phyloP scores from a whole-genome alignment of 2,888 invertebrate species.

The Metacarcinus magister region DNA sequence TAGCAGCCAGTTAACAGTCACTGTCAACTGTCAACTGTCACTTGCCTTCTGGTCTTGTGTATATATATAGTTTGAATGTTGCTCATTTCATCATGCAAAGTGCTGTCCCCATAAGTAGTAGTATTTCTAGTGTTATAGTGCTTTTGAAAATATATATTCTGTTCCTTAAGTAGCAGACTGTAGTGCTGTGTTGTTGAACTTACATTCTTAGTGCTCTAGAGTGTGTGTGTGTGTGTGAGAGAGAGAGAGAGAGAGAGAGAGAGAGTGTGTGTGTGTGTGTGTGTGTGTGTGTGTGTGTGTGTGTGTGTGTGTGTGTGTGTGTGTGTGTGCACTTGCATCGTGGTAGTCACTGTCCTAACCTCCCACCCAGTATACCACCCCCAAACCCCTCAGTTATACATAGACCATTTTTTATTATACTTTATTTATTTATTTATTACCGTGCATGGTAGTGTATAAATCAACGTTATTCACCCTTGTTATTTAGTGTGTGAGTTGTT shows the following conservation, averaged over 20 bases:
- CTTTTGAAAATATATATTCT: not conserved
- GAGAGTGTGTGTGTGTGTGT: not conserved
- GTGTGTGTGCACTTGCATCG: not conserved
- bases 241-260: no score
- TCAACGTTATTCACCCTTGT: conserved; percentile 58
- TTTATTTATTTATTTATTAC: conserved; percentile 37
- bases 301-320: conserved; percentile 46
- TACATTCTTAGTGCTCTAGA: not conserved
- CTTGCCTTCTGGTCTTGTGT: not conserved
- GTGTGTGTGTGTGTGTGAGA: not conserved
- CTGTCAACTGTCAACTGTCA: not conserved
- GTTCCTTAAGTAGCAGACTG: not conserved
- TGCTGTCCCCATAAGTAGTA: not conserved
- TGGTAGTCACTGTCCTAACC: conserved; percentile 2
- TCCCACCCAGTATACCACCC: not conserved
- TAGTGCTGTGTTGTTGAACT: not conserved
- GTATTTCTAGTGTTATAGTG: not conserved
- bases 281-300: conserved; percentile 37
- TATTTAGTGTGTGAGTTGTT: conserved; percentile 74
- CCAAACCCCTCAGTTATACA: not conserved
- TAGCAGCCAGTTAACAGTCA: not conserved
- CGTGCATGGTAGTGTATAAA: conserved; percentile 70
- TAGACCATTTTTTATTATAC: not conserved
- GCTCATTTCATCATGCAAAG: not conserved
- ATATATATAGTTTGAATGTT: not conserved